Base-by-base conservation (phyloP, 1,140 invertebrate genomes). In the Ladona fulva region DNA sequence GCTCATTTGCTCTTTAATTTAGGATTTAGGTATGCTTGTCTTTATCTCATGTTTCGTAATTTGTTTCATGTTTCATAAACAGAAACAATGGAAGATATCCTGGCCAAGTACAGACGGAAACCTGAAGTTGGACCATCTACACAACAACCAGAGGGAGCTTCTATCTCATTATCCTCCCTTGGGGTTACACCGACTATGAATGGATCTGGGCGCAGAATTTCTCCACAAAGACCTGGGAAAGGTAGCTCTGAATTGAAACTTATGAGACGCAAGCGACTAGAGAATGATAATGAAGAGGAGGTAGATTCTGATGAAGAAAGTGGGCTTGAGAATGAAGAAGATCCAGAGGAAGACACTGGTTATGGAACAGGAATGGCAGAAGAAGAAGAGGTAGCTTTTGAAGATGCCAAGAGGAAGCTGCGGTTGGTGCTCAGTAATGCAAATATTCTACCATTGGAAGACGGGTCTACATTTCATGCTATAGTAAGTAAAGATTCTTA, bases 21-120 rank as follows among this genome's bases (percentile, higher is more conserved):
- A 66, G 12, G 14, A 1, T 66, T 66, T 19, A 5, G 5, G 14
- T 66, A 66, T 66, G 52, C 1, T 19, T 3, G 3, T 66, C 3
- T 66, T 12, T 12, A 66, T 12, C 14, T 66, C 52, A 66, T 6
- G 12, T 66, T 16, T 19, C n/a, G 14, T 12, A 66, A 66, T 66
- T 52, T 52, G 52, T 66, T 12, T 8, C 29, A 5, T 37, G 1
- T 37, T 66, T 22, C n/a, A 22, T 19, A 1, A 84, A 75, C 80
- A 89, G 94, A 95, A 85, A 91, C 90, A 59, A 91, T 93, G 16
- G 96, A 98, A 83, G 96, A 98, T 82, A 98, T 99, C 82, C 88
- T 99, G 80, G 96, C 94, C 25, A 98, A 98, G 83, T 99, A 99
- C 85, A 88, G 96, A 19, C 90, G 93, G 75, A 96, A 96, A 86